These are phyloP conservation scores for Hydraecia micacea DNA, from an alignment of 2,888 invertebrate species.

Conservation along the genomic window DNA sequence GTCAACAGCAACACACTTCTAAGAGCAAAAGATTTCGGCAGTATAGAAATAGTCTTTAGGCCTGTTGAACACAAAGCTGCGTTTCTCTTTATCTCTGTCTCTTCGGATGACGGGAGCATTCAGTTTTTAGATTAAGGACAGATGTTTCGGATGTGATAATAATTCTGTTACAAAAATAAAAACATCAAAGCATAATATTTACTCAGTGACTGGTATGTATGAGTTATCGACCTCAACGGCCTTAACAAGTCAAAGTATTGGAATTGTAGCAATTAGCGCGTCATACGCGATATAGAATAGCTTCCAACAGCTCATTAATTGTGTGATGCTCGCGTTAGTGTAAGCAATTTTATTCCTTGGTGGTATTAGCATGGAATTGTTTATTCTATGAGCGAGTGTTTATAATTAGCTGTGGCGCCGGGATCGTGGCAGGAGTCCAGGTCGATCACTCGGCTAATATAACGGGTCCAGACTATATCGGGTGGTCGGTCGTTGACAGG, in stretches of 20 bases:
- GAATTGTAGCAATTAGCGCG: slow-evolving; percentile 72
- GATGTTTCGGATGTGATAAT: slow-evolving; percentile 48
- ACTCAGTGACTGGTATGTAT: slow-evolving; percentile 45
- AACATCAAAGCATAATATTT: slow-evolving; percentile 46
- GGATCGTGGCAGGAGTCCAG: slow-evolving; percentile 88
- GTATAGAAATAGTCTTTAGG: slow-evolving; percentile 53
- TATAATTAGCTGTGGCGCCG: slow-evolving; percentile 85
- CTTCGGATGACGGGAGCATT: slow-evolving; percentile 32
- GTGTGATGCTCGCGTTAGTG: slow-evolving; percentile 64
- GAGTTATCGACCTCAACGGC: slow-evolving; percentile 69
- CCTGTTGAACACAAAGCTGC: slow-evolving; percentile 48
- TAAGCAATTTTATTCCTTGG: slow-evolving; percentile 79
- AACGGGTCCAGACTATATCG: slow-evolving; percentile 86
- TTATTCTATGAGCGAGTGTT: slow-evolving; percentile 78
- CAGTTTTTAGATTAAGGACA: slow-evolving; percentile 38
- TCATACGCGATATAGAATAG: slow-evolving; percentile 74
- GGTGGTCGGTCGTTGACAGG: slow-evolving; percentile 87
- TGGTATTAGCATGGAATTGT: slow-evolving; percentile 79
- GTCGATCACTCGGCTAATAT: slow-evolving; percentile 87
- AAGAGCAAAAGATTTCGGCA: slow-evolving; percentile 51
- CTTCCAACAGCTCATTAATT: slow-evolving; percentile 73
- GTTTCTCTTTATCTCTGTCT: slow-evolving; percentile 52
- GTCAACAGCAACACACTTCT: slow-evolving; percentile 64
- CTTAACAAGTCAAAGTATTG: slow-evolving; percentile 72
- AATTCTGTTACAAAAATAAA: slow-evolving; percentile 38